Conservation (phyloP, 2,888 invertebrate genomes). For the Unio pictorum region DNA sequence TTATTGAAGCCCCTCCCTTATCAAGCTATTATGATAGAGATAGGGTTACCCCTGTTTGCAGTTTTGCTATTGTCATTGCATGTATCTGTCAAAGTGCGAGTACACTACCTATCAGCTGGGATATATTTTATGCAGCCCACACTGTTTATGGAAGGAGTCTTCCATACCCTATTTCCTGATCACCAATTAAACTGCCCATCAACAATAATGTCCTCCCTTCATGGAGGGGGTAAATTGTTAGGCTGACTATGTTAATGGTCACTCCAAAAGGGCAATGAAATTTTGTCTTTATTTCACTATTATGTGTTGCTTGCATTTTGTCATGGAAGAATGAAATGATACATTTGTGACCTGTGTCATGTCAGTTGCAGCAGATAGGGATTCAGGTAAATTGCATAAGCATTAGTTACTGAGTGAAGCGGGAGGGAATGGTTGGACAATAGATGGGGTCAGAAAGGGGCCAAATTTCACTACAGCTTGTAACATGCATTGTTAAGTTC, state of each 20-base stretch:
- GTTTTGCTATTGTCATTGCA: too few species aligned
- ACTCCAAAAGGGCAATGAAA: not conserved
- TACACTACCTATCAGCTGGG: too few species aligned
- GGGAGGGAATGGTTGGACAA: not conserved
- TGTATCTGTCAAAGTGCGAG: too few species aligned
- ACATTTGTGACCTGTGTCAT: not conserved
- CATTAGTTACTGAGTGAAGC: too few species aligned
- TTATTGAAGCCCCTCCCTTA: too few species aligned
- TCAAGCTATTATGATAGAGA: too few species aligned
- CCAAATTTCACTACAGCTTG: not conserved
- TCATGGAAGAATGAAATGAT: slow-evolving; percentile 1
- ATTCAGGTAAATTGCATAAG: too few species aligned
- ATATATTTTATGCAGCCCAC: too few species aligned
- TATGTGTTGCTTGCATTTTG: not conserved
- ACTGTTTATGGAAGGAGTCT: not conserved
- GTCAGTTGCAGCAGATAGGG: too few species aligned
- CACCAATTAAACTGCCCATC: slow-evolving; percentile 10
- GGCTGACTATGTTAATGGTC: too few species aligned
- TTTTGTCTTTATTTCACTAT: slow-evolving; percentile 1
- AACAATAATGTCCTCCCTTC: slow-evolving; percentile 8
- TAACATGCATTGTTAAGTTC: not conserved
- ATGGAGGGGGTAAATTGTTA: not conserved
- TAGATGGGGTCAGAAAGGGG: not conserved
- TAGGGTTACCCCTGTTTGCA: too few species aligned
- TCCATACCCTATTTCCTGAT: slow-evolving; percentile 6